Evolutionary conservation across 2,888 invertebrate species (phyloP), one percentile per base, ranked within the genome.

Genomic region (Subacronicta megacephala): DNA sequence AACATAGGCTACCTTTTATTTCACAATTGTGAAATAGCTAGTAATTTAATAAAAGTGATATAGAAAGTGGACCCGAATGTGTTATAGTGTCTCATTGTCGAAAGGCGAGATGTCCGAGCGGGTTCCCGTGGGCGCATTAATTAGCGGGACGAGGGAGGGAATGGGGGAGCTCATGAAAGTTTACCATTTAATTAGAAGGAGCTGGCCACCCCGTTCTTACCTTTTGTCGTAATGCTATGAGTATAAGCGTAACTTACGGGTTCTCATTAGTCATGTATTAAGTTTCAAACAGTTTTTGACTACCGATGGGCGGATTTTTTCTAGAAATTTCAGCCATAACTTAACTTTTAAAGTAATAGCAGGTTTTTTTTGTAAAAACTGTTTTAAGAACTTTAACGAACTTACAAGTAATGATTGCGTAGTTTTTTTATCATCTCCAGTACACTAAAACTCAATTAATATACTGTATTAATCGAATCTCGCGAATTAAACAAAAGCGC

Each of bases 171-270:
- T 90, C 92, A 90, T 93, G 92, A 93, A 92, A 94, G 93, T 93
- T 94, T 93, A 93, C 93, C 93, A 93, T 93, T 93, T 94, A 94
- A 94, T 94, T 94, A 94, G 92, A 89, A 90, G 82, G 88, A 84
- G 87, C 86, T 83, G 80, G 80, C 81, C 82, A 63, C 80, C 83
- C 80, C 60, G 85, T 86, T 88, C 84, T 82, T 83, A 88, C 89
- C 91, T 90, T 87, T 90, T 89, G 87, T 87, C 85, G 87, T 90
- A 87, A 90, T 84, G 82, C 85, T 82, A 80, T 84, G 86, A 85
- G 87, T 87, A 87, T 86, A 85, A 87, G 85, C 84, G 75, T 83
- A 85, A 90, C 86, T 89, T 90, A 89, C 85, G 88, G 84, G 83
- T 85, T 87, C 90, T 89, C 85, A 88, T 90, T 88, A 90, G 89